Base-by-base conservation (phyloP, 2,113 vertebrate species). In the Microtus pennsylvanicus region DNA sequence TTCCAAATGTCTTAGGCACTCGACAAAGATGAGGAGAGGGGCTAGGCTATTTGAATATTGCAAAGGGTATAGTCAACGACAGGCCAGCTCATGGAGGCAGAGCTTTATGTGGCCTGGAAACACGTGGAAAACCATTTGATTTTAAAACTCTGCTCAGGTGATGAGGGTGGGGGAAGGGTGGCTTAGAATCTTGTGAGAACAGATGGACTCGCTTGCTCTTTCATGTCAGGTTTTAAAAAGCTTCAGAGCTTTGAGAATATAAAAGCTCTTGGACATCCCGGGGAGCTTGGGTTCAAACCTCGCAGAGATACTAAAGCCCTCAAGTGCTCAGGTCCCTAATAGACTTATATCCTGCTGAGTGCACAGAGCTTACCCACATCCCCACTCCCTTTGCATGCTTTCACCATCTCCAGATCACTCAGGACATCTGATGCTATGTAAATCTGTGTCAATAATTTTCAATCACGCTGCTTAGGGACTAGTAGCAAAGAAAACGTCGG, bases 1-100 rank as follows among this genome's bases (percentile, higher is more conserved):
- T 95, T 95, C 80, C 63, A 63, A 65, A 94, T 87, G 76, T 89
- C 74, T 67, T 75, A 45, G 33, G n/a, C 12, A 82, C 21, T 19
- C 35, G 74, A 22, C 35, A 89, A 70, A 55, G 86, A 87, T 13
- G 9, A 42, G 63, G 24, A 26, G 5, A 42, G 63, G 14, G 24
- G 19, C 4, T 70, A 17, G 26, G 7, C 5, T 92, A 2, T 45
- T 9, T 69, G 38, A 35, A 75, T 93, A 33, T 61, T 94, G 61
- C 55, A 90, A 76, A 70, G 17, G 35, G 3, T 42, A 65, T 55
- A 12, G 85, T 81, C 63, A 65, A 72, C 7, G 12, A 28, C 33
- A 86, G 14, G 17, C 7, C 7, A 12, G 11, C 9, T 45, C 33
- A 67, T 19, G 14, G 35, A 83, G 72, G 24, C n/a, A 74, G 75